A percentile compares a stretch with the other conserved stretches of the same genome.
Conservation (phyloP, 2,888 invertebrate species). For the Melipona bicolor region DNA sequence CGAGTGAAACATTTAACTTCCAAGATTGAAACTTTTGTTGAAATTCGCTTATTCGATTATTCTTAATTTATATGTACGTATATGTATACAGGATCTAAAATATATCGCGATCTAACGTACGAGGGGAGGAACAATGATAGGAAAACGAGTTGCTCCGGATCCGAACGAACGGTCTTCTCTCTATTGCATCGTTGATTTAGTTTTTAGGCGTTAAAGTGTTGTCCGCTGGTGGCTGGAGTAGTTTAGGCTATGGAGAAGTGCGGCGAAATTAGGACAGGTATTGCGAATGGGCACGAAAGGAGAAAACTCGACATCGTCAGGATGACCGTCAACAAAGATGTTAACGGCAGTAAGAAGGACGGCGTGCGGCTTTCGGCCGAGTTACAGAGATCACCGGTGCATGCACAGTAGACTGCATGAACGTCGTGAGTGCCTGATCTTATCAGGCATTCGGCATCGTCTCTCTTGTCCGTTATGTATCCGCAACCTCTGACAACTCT, state of each 20-base stretch:
- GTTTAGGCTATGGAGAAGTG: constrained; percentile 64
- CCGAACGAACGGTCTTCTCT: constrained; percentile 51
- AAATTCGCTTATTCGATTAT: neutral
- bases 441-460: constrained; percentile 87
- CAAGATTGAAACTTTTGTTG: neutral
- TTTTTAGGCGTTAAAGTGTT: constrained; percentile 52
- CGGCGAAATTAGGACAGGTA: constrained; percentile 42
- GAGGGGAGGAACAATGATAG: neutral
- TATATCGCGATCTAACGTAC: constrained; percentile 5
- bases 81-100: neutral
- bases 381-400: constrained; percentile 92
- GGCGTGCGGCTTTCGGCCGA: constrained; percentile 80
- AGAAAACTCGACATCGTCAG: constrained; percentile 63
- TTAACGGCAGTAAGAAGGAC: constrained; percentile 67
- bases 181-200: constrained; percentile 50
- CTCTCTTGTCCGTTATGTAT: constrained; percentile 88
- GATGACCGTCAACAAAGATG: constrained; percentile 61
- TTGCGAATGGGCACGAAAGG: constrained; percentile 52
- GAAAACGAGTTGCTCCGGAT: constrained; percentile 44
- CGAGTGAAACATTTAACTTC: neutral
- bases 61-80: too few species aligned
- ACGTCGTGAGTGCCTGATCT: constrained; percentile 91
- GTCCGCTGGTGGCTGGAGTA: constrained; percentile 33
- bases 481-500: constrained; percentile 93
- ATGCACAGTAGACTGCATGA: constrained; percentile 91